Conservation (phyloP, 2,888 invertebrate species). For the Busseola fusca region DNA sequence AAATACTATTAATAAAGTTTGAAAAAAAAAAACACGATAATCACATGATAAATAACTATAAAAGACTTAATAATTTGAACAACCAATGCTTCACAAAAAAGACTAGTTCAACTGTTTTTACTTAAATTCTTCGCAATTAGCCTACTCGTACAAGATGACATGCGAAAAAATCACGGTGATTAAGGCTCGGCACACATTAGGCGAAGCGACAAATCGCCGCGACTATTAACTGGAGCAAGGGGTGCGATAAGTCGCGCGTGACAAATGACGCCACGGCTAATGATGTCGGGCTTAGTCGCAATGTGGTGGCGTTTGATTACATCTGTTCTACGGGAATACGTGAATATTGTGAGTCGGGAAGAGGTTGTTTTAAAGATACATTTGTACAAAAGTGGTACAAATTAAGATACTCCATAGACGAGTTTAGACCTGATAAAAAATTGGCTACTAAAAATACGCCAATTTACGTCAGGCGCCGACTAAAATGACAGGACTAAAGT, state of each 20-base stretch:
- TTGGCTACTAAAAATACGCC: too few relatives aligned
- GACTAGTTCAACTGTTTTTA: conserved; percentile 8
- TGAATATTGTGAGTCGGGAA: conserved; percentile 34
- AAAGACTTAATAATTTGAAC: conserved; percentile 5
- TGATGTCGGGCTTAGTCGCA: conserved; percentile 69
- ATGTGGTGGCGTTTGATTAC: conserved; percentile 54
- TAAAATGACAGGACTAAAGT: too few relatives aligned
- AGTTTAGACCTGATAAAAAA: too few relatives aligned
- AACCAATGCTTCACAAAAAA: conserved; percentile 1
- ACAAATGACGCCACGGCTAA: conserved; percentile 76
- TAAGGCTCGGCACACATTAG: conserved; percentile 64
- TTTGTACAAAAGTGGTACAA: not conserved
- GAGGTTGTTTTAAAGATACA: too few relatives aligned
- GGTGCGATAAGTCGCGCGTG: conserved; percentile 77
- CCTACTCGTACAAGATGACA: conserved; percentile 51
- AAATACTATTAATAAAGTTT: not conserved
- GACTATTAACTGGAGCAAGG: conserved; percentile 72
- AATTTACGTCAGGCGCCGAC: too few relatives aligned
- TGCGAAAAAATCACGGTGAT: conserved; percentile 59
- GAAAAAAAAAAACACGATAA: not conserved
- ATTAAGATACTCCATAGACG: too few relatives aligned
- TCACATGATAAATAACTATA: conserved; percentile 9
- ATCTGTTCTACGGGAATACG: conserved; percentile 56
- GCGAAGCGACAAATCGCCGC: conserved; percentile 70
- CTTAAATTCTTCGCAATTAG: conserved; percentile 29